Percentiles rank a stretch among this genome's conserved stretches.
Conservation (phyloP, 2,888 invertebrate species). For the Agonum fuliginosum region DNA sequence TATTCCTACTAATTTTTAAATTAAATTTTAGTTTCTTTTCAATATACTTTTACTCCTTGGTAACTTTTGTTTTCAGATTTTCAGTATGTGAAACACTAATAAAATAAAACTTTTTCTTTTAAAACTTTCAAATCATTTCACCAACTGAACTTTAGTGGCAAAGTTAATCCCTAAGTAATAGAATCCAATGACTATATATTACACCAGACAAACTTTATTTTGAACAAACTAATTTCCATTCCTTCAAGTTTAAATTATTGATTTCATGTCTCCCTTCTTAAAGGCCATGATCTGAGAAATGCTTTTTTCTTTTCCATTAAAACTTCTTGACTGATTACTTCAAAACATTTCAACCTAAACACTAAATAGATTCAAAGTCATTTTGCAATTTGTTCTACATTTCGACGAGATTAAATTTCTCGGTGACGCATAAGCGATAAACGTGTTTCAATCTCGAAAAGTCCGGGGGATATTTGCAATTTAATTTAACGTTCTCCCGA, state of each 20-base stretch:
- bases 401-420: conserved; percentile 36
- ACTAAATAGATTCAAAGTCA: conserved; percentile 40
- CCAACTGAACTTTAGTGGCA: too few species aligned
- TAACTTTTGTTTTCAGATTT: not conserved
- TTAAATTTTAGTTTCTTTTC: not conserved
- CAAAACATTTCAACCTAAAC: conserved; percentile 27
- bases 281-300: conserved; percentile 3
- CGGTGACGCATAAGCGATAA: conserved; percentile 35
- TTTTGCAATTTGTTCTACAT: conserved; percentile 31
- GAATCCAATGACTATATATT: conserved; percentile 1
- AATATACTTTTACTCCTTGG: not conserved
- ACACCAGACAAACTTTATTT: not conserved
- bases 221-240: not conserved
- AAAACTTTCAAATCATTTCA: too few species aligned
- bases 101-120: not conserved
- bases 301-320: conserved; percentile 33
- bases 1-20: too few species aligned
- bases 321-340: conserved; percentile 40
- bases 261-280: not conserved
- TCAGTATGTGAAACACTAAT: not conserved
- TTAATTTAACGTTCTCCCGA: conserved; percentile 7
- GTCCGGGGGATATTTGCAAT: conserved; percentile 19
- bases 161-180: not conserved
- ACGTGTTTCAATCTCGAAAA: conserved; percentile 12
- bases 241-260: not conserved